phyloP scores from a whole-genome alignment of 2,888 invertebrate species.

The Dinocampus coccinellae region DNA sequence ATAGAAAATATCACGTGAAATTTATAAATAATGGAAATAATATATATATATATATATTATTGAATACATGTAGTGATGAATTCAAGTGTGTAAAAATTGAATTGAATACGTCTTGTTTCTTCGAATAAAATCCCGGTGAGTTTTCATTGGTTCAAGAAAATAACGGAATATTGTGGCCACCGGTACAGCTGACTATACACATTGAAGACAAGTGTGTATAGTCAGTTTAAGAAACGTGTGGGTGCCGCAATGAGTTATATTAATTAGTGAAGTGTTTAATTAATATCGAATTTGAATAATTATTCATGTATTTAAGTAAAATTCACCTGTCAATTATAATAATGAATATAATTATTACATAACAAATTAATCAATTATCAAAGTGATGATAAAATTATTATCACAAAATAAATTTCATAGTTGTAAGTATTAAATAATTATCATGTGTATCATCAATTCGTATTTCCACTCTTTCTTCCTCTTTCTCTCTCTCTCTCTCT shows the following conservation, averaged over 20 bases:
- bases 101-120: constrained; percentile 2
- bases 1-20: neutral
- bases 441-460: too few relatives aligned
- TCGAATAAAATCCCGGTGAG: constrained; percentile 3
- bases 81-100: neutral
- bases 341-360: neutral
- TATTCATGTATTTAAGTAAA: neutral
- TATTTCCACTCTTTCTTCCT: too few relatives aligned
- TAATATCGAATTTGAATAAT: neutral
- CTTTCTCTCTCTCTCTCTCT: too few relatives aligned
- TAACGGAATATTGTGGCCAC: constrained; percentile 54
- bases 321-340: neutral
- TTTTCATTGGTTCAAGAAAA: constrained; percentile 53
- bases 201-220: constrained; percentile 28
- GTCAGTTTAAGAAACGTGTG: constrained; percentile 38
- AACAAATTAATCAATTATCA: neutral
- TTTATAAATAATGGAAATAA: neutral
- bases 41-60: neutral
- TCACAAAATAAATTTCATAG: neutral
- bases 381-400: neutral
- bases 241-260: constrained; percentile 16
- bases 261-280: neutral
- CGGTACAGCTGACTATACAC: constrained; percentile 19
- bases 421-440: neutral
- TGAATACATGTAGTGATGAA: neutral